phyloP scores from a whole-genome alignment of 2,797 vertebrate genomes.

The Natrix natrix region DNA sequence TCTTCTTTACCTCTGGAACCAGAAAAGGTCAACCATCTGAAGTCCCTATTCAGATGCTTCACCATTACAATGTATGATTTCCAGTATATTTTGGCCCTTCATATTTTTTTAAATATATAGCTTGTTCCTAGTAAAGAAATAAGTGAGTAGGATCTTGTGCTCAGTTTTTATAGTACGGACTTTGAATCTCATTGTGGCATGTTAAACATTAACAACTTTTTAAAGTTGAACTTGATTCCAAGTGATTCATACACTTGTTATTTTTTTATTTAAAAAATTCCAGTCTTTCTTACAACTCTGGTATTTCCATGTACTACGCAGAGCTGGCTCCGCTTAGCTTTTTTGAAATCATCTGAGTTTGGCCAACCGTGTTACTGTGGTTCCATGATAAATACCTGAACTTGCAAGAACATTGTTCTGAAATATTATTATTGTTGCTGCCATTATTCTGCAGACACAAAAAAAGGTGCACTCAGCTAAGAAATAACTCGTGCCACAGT shows the following conservation, averaged over 20 bases:
- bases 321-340: neutral
- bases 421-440: neutral
- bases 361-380: neutral
- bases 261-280: neutral
- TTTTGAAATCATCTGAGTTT: neutral
- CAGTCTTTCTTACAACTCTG: neutral
- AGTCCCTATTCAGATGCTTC: neutral
- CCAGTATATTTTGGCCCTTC: neutral
- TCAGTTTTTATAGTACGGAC: neutral
- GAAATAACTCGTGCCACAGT: neutral
- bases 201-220: neutral
- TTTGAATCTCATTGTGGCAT: neutral
- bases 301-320: neutral
- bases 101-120: neutral
- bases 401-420: neutral
- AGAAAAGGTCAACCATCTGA: neutral
- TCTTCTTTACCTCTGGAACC: neutral
- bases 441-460: neutral
- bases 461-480: neutral
- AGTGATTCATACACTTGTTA: neutral
- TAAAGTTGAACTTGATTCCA: neutral
- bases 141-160: neutral
- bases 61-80: neutral
- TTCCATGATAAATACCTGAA: neutral
- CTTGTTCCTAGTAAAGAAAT: neutral